Conservation (phyloP, 2,888 invertebrate species). For the Morpho deidamia region DNA sequence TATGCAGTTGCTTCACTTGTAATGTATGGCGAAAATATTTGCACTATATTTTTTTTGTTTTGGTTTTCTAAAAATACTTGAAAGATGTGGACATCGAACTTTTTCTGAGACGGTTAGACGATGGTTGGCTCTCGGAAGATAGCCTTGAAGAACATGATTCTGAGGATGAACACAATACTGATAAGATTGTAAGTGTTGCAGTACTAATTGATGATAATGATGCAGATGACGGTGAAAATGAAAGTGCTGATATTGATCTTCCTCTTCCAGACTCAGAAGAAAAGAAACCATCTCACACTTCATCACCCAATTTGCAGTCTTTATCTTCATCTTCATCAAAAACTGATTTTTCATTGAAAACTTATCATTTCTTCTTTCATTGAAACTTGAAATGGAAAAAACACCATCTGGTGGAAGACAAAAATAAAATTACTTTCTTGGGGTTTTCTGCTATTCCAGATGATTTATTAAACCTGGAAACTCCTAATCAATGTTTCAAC, state of each 20-base stretch:
- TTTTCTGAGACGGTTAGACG: conserved; percentile 32
- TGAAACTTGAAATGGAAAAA: conserved; percentile 37
- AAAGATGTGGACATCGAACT: conserved; percentile 32
- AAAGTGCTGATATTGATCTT: conserved; percentile 38
- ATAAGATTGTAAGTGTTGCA: conserved; percentile 38
- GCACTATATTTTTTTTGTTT: conserved; percentile 36
- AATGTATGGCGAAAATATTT: conserved; percentile 33
- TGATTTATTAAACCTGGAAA: conserved; percentile 27
- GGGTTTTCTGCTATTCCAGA: conserved; percentile 32
- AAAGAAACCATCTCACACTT: conserved; percentile 32
- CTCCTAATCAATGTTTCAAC: conserved; percentile 29
- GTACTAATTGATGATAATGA: conserved; percentile 32
- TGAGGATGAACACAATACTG: conserved; percentile 33
- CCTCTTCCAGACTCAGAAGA: conserved; percentile 34
- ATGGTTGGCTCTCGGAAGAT: conserved; percentile 36
- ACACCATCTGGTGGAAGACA: conserved; percentile 34
- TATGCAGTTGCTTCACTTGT: conserved; percentile 35
- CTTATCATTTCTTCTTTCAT: no score
- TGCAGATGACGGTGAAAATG: conserved; percentile 22
- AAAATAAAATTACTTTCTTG: conserved; percentile 37
- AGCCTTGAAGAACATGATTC: conserved; percentile 34
- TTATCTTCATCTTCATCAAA: conserved; percentile 37
- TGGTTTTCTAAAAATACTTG: conserved; percentile 35
- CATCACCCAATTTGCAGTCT: conserved; percentile 30
- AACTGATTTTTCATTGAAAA: no score